These are phyloP conservation scores for Cottoperca gobio DNA, from an alignment of 2,797 vertebrate genomes.

Conservation along the genomic window DNA sequence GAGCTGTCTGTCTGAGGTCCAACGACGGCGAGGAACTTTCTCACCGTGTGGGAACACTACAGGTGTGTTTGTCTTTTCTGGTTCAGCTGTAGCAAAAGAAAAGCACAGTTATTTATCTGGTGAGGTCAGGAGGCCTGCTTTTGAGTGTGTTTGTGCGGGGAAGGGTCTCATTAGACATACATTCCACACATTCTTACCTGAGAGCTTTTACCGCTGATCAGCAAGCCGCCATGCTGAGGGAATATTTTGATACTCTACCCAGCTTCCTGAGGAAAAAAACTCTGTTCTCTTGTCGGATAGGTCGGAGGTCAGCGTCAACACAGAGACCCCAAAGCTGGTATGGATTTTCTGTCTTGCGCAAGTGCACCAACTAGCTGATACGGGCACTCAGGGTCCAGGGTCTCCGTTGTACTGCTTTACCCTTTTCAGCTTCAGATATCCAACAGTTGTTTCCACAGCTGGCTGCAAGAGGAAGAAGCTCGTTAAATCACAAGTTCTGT, in stretches of 20 bases:
- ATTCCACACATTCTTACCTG: conserved; percentile 30
- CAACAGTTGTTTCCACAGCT: conserved; percentile 41
- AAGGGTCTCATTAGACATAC: conserved; percentile 29
- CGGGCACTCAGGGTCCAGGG: background rate
- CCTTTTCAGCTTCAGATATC: background rate
- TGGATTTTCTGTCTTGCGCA: conserved; percentile 34
- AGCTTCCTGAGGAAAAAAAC: background rate
- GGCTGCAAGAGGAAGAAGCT: conserved; percentile 31
- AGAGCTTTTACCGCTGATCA: conserved; percentile 5
- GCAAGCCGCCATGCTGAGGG: background rate
- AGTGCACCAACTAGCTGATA: conserved; percentile 6
- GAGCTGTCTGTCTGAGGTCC: conserved; percentile 3
- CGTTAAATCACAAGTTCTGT: conserved; percentile 4
- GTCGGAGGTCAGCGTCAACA: conserved; percentile 39
- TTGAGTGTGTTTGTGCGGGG: background rate
- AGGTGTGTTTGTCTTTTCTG: background rate
- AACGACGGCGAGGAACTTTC: conserved; percentile 24
- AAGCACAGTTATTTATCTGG: conserved; percentile 2
- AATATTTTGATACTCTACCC: conserved; percentile 14
- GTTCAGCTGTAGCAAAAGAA: conserved; percentile 2
- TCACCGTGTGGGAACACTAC: background rate
- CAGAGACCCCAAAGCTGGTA: conserved; percentile 6
- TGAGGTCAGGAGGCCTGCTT: background rate
- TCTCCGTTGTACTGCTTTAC: background rate
- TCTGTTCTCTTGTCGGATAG: background rate